Evolutionary conservation across 2,888 invertebrate species (phyloP), one percentile per base, ranked within the genome.

Genomic region (Harpalus rufipes): DNA sequence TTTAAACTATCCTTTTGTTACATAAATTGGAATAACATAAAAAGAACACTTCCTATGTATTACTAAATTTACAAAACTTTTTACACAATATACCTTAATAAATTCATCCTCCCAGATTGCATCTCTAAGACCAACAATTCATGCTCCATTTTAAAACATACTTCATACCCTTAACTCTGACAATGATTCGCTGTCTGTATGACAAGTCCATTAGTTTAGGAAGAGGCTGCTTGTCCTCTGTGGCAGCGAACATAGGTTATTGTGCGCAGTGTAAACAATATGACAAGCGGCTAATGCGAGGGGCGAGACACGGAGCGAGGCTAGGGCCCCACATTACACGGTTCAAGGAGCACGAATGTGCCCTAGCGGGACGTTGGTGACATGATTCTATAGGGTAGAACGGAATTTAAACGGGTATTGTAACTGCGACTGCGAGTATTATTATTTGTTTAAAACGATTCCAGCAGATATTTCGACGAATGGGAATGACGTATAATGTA

Each of bases 241-340:
- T 32, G 41, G 16, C 41, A 74, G 44, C 32, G 72, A 44, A 74
- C 72, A 74, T 74, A 68, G 72, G 72, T 74, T 78, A 85, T 85
- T 85, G 85, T 85, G 68, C 56, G 68, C 72, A 91, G 90, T 91
- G 91, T 91, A 91, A 91, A 91, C 91, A 91, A 90, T 90, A 91
- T 91, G 91, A 91, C 91, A 91, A 90, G 91, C 91, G 89, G 89
- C 90, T 91, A 91, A 91, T 91, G 90, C 90, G 88, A 89, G 88
- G 89, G 88, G 89, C 88, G 88, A 88, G 88, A 88, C 86, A 87
- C 84, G 85, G 76, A 86, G 84, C 83, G 39, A 74, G 83, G 58
- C 83, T 14, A 25, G n/a, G 76, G 84, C 58, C 84, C 85, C 87
- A 88, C 87, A 85, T 88, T 88, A 88, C 88, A 88, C 88, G 88